A percentile compares a stretch with the other conserved stretches of the same genome.
Evolutionary conservation across 2,113 vertebrate species (phyloP).

Genomic region (Callipepla californica): DNA sequence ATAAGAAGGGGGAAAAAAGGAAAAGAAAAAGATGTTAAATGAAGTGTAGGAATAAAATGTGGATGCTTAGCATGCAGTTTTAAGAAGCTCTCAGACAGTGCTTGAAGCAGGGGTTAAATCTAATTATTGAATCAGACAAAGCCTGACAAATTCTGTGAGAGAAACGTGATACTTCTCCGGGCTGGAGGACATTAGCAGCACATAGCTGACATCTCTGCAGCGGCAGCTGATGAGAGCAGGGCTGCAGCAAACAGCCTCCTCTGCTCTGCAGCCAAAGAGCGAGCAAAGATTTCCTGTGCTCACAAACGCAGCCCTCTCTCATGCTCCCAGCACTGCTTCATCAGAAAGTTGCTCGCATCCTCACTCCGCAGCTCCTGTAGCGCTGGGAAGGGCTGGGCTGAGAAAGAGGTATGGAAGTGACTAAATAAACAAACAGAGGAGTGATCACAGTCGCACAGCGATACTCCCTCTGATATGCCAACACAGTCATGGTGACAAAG

Average conservation of each 20-base stretch:
- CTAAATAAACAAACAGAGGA: background rate
- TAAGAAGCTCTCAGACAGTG: background rate
- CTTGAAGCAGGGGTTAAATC: constrained; percentile 1
- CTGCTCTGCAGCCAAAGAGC: background rate
- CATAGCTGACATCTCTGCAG: background rate
- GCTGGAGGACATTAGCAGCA: background rate
- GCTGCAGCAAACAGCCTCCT: background rate
- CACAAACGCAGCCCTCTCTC: background rate
- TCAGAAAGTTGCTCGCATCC: background rate
- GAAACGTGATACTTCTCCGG: background rate
- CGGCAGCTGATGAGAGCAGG: background rate
- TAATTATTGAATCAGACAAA: background rate
- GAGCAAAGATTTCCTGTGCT: background rate
- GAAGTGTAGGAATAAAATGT: background rate
- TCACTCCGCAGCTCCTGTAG: background rate
- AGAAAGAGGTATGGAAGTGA: background rate
- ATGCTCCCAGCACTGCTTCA: background rate
- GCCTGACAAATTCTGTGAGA: background rate
- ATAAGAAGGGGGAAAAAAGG: background rate
- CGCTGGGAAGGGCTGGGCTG: background rate
- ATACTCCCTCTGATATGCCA: background rate
- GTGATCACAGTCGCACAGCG: background rate
- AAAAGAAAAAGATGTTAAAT: background rate
- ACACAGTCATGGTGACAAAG: background rate
- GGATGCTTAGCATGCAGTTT: background rate